These are phyloP conservation scores for Limnephilus marmoratus DNA, from an alignment of 2,888 invertebrate genomes.

Conservation along the genomic window DNA sequence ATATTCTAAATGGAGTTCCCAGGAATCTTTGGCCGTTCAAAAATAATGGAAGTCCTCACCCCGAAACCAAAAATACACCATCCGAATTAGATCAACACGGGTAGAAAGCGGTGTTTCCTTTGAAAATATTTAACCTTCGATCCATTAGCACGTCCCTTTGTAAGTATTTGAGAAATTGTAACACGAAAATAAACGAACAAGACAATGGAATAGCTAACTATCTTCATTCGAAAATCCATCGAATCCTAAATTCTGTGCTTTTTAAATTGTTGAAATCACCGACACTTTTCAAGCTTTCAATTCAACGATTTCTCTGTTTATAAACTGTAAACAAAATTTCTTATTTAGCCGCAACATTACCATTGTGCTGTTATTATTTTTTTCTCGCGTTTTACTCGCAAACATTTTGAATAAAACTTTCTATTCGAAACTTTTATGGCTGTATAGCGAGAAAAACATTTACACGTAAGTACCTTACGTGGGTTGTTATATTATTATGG, in stretches of 20 bases:
- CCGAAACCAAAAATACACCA: slow-evolving; percentile 37
- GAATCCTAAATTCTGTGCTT: not conserved
- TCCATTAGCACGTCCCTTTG: slow-evolving; percentile 51
- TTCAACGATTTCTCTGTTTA: not conserved
- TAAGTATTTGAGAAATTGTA: slow-evolving; percentile 42
- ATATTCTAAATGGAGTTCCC: not conserved
- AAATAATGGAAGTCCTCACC: slow-evolving; percentile 40
- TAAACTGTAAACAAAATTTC: not conserved
- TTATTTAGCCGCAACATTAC: not conserved
- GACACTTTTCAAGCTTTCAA: not conserved
- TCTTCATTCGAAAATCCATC: not conserved
- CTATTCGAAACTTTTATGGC: not conserved
- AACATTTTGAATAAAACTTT: not conserved
- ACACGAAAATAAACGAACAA: slow-evolving; percentile 23
- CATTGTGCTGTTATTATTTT: not conserved
- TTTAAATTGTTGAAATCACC: not conserved
- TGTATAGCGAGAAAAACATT: not conserved
- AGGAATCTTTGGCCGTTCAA: slow-evolving; percentile 21
- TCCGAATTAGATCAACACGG: slow-evolving; percentile 50
- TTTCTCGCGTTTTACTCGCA: not conserved
- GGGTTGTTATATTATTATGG: not conserved
- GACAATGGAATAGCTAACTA: not conserved
- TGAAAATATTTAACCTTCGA: slow-evolving; percentile 36
- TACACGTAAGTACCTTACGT: not conserved
- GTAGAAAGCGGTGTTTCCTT: slow-evolving; percentile 41